Percentiles rank a stretch among this genome's conserved stretches.
phyloP scores from a whole-genome alignment of 1,140 invertebrate genomes.

The Monomorium pharaonis region DNA sequence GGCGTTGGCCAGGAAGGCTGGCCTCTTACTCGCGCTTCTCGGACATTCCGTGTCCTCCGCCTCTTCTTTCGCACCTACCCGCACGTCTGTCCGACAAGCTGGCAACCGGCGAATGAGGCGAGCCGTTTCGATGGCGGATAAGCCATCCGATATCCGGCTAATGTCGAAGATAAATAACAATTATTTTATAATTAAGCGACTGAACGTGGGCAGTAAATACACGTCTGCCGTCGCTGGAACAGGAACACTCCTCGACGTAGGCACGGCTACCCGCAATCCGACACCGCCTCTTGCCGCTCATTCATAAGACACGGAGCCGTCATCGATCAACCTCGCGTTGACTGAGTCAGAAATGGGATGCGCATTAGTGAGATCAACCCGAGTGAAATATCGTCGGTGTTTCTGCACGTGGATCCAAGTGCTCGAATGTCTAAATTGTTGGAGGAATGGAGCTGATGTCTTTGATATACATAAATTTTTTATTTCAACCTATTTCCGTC shows the following conservation, averaged over 20 bases:
- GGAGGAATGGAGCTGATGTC: neutral
- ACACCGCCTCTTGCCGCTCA: constrained; percentile 72
- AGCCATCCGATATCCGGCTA: constrained; percentile 73
- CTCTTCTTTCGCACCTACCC: constrained; percentile 27
- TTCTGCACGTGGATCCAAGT: neutral
- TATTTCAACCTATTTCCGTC: neutral
- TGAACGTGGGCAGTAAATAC: constrained; percentile 71
- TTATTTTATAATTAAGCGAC: constrained; percentile 80
- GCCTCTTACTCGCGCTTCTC: constrained; percentile 40
- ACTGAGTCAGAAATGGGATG: constrained; percentile 25
- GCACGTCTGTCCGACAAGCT: constrained; percentile 1
- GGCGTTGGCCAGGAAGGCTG: constrained; percentile 32
- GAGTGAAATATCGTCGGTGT: neutral
- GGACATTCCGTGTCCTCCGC: neutral
- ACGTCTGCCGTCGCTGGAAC: constrained; percentile 41
- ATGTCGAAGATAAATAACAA: constrained; percentile 78
- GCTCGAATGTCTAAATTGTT: neutral
- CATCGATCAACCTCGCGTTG: constrained; percentile 74
- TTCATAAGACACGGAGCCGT: constrained; percentile 76
- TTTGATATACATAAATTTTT: neutral
- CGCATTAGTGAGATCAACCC: neutral
- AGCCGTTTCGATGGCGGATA: constrained; percentile 57
- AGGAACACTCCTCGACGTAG: constrained; percentile 23
- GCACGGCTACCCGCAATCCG: constrained; percentile 69
- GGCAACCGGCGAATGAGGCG: constrained; percentile 35